Evolutionary conservation across 1,140 invertebrate genomes (phyloP), one percentile per base, ranked within the genome.

Genomic region (Physella acuta): DNA sequence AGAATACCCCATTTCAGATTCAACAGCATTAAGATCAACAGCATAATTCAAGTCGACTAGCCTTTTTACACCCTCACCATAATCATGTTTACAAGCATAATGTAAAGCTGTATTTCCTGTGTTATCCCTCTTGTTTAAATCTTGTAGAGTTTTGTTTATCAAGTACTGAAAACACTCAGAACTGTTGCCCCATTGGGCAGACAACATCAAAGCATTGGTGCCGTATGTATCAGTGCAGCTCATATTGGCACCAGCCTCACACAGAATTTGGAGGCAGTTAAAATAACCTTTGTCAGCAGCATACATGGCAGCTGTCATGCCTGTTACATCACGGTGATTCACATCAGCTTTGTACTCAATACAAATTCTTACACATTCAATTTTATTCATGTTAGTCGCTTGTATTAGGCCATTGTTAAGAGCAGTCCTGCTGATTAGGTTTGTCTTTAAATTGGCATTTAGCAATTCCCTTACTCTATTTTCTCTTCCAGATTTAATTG

Each of bases 271-370:
- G 2, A 70, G 59, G 20, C 14, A 31, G 5, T 52, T 14, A 16
- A 33, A 17, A 4, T 52, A 28, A 24, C 60, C 59, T n/a, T 3
- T 24, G 28, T 55, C 34, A 17, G 59, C 34, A 52, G 68, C 39
- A 61, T 62, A 33, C 60, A 70, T 36, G 5, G 28, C 26, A 53
- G 68, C 59, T 24, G 68, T 62, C 61, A 59, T 52, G 0, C 60
- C 49, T 8, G 31, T 17, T 17, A 36, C 36, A 26, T 69, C 58
- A 0, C 4, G 5, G 34, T 31, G 36, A 56, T 70, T 33, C 20
- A 70, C 59, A 24, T 36, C 51, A 62, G 68, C 58, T 3, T 33
- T 33, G 55, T 37, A 2, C 11, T 56, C 0, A 30, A 70, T 11
- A 8, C 58, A 53, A 30, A 63, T n/a, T 11, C 53, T 26, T 26